A percentile compares a stretch with the other conserved stretches of the same genome.
phyloP scores from a whole-genome alignment of 2,797 vertebrate genomes.

The Anabas testudineus region DNA sequence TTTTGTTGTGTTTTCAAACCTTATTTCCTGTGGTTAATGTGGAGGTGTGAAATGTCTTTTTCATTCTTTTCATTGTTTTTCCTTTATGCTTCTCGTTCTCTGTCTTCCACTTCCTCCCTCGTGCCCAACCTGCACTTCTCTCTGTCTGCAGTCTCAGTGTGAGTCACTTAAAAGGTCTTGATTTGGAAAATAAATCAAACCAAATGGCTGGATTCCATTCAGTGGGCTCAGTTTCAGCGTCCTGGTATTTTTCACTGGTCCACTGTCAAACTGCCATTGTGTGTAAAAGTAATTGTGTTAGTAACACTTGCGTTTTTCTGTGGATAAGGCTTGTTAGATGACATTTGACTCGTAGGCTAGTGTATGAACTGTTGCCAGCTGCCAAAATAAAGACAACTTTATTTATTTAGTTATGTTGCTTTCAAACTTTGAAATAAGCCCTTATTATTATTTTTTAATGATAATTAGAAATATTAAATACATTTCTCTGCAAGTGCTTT shows the following conservation, averaged over 20 bases:
- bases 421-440: no score
- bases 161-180: constrained; percentile 16
- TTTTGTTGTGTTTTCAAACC: constrained; percentile 10
- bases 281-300: neutral
- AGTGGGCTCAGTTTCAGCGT: neutral
- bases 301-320: neutral
- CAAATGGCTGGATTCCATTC: neutral
- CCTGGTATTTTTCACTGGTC: neutral
- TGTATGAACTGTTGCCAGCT: neutral
- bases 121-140: neutral
- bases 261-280: neutral
- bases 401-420: no score
- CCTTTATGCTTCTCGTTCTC: constrained; percentile 19
- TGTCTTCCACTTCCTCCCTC: constrained; percentile 38
- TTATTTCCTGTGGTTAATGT: constrained; percentile 45
- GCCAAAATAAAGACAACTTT: no score
- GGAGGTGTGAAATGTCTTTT: constrained; percentile 41
- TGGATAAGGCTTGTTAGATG: neutral
- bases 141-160: neutral
- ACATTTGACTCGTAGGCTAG: neutral
- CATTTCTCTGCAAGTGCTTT: neutral
- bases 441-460: no score
- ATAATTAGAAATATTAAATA: neutral
- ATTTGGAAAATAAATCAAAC: constrained; percentile 29
- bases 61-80: constrained; percentile 38